These are phyloP conservation scores for Disparrhopalites patrizii DNA, from an alignment of 2,888 invertebrate species.

Conservation along the genomic window DNA sequence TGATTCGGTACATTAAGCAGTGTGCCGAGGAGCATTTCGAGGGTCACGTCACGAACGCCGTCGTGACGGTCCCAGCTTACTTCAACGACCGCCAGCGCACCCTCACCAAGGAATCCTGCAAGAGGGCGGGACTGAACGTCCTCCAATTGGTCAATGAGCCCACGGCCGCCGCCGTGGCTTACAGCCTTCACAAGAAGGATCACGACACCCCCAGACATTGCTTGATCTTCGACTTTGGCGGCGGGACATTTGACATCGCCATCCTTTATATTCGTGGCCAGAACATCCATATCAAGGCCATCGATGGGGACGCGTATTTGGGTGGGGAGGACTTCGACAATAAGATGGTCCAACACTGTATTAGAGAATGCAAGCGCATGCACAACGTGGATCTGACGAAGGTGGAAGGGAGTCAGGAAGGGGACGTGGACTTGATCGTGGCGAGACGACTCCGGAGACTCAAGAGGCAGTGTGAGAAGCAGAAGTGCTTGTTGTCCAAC, in stretches of 20 bases:
- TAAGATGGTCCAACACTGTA: slow-evolving; percentile 50
- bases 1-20: slow-evolving; percentile 85
- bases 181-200: slow-evolving; percentile 5
- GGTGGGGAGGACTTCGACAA: slow-evolving; percentile 33
- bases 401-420: slow-evolving; percentile 6
- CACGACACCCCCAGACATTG: slow-evolving; percentile 8
- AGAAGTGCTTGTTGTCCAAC: slow-evolving; percentile 21
- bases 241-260: slow-evolving; percentile 33
- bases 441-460: slow-evolving; percentile 14
- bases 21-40: slow-evolving; percentile 84
- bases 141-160: slow-evolving; percentile 86
- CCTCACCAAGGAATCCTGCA: slow-evolving; percentile 77
- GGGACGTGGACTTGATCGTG: not conserved
- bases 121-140: slow-evolving; percentile 76
- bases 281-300: slow-evolving; percentile 13
- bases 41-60: slow-evolving; percentile 68
- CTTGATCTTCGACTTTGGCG: slow-evolving; percentile 31
- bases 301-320: slow-evolving; percentile 13
- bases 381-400: slow-evolving; percentile 13
- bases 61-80: slow-evolving; percentile 76
- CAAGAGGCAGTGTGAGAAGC: slow-evolving; percentile 24
- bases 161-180: slow-evolving; percentile 70
- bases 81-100: slow-evolving; percentile 64
- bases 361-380: slow-evolving; percentile 11
- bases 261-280: slow-evolving; percentile 15